A percentile compares a stretch with the other conserved stretches of the same genome.
phyloP scores from a whole-genome alignment of 1,140 invertebrate species.

The Halesus radiatus region DNA sequence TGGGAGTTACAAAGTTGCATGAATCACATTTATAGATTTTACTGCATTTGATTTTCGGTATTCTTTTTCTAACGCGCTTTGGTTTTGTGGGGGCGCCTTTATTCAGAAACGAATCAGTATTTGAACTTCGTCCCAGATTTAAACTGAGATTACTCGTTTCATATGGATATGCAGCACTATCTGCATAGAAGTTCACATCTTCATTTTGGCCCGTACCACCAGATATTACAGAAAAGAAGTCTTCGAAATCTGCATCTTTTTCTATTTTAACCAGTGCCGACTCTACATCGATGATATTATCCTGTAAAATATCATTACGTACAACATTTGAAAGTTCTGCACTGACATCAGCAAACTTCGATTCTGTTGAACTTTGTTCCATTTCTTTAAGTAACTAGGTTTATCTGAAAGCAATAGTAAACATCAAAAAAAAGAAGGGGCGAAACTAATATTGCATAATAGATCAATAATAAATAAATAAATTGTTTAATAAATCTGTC shows the following conservation, averaged over 20 bases:
- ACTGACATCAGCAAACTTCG: not conserved
- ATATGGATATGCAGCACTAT: not conserved
- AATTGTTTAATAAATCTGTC: not conserved
- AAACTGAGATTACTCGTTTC: not conserved
- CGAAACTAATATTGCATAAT: not conserved
- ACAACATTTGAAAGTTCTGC: not conserved
- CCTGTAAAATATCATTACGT: not conserved
- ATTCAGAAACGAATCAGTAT: constrained; percentile 1
- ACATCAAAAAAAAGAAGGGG: not conserved
- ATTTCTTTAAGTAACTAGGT: not conserved
- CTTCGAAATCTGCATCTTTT: constrained; percentile 2
- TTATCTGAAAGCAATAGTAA: not conserved
- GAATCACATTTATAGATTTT: not conserved
- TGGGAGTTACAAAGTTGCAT: not conserved
- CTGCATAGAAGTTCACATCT: not conserved
- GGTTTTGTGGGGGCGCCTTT: not conserved
- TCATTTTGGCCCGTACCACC: not conserved
- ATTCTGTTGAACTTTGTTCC: not conserved
- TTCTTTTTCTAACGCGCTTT: not conserved
- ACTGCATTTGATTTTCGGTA: not conserved
- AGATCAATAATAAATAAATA: not conserved
- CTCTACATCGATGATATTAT: not conserved
- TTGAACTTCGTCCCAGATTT: no score
- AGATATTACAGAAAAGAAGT: not conserved
- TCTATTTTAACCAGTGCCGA: constrained; percentile 3